Evolutionary conservation across 2,797 vertebrate species (phyloP), one percentile per base, ranked within the genome.

Genomic region (Choloepus didactylus): DNA sequence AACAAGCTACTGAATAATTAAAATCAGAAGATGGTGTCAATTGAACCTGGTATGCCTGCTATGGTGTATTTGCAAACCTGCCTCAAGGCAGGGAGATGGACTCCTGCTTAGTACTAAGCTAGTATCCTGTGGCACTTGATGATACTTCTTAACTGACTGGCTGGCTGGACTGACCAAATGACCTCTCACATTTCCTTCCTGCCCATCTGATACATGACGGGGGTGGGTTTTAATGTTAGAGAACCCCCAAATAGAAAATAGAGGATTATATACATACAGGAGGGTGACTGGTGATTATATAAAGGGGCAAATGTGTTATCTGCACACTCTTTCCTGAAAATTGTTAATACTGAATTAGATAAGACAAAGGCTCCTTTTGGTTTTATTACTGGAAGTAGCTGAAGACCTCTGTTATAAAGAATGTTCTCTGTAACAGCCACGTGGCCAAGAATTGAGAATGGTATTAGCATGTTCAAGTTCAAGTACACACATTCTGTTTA

Each of bases 1-100:
- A 96, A 95, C 88, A 95, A 90, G 67, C n/a, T 88, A 91, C 85
- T 93, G 76, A 96, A 81, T 79, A 79, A 87, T 72, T 77, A 83
- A 96, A 96, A 95, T 73, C 51, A 93, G 73, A 85, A 87, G 70
- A 79, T 1, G 0, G 59, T 97, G 84, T 80, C 95, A 95, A 35
- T 3, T 92, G 89, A 95, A 90, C 56, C 70, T 94, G 70, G 21
- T 49, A 69, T 73, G 46, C 73, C 85, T 95, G 82, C 44, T 80
- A 41, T 60, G 35, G 38, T 72, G 44, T 46, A 19, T 35, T 76
- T 35, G 41, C 76, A 82, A 70, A 54, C 44, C 60, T 87, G 44
- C 69, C 91, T 94, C 60, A 84, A 93, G 85, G 72, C 66, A 81
- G 29, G 25, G 88, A 93, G 70, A 73, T n/a, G 89, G 94, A 87